A percentile compares a stretch with the other conserved stretches of the same genome.
Evolutionary conservation across 2,888 invertebrate species (phyloP).

Genomic region (Bombyx huttoni): DNA sequence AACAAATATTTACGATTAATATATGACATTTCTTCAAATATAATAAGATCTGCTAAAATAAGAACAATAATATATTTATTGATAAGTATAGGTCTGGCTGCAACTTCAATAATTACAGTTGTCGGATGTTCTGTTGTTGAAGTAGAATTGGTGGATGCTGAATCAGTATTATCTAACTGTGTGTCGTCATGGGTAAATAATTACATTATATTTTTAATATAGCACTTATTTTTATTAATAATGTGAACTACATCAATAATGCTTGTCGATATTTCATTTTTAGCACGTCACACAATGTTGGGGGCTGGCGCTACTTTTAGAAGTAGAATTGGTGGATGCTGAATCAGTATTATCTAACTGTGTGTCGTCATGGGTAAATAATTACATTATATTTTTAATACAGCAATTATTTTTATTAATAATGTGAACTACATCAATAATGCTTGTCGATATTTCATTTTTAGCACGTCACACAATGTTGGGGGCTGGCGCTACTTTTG

Average conservation of each 20-base stretch:
- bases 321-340: slow-evolving; percentile 21
- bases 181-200: slow-evolving; percentile 62
- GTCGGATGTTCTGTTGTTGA: slow-evolving; percentile 43
- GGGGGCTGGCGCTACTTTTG: slow-evolving; percentile 75
- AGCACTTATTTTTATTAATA: background rate
- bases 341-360: slow-evolving; percentile 51
- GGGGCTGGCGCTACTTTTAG: slow-evolving; percentile 71
- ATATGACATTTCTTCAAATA: slow-evolving; percentile 73
- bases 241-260: slow-evolving; percentile 1
- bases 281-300: slow-evolving; percentile 85
- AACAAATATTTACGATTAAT: slow-evolving; percentile 66
- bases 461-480: slow-evolving; percentile 84
- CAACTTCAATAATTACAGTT: slow-evolving; percentile 78
- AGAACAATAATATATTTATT: slow-evolving; percentile 78
- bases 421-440: slow-evolving; percentile 1
- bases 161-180: slow-evolving; percentile 51
- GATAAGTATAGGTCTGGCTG: slow-evolving; percentile 75
- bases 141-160: slow-evolving; percentile 21
- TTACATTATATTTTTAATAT: too few species aligned
- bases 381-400: too few species aligned
- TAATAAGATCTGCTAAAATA: slow-evolving; percentile 75
- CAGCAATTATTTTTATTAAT: slow-evolving; percentile 1
- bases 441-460: slow-evolving; percentile 22
- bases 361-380: slow-evolving; percentile 65
- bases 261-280: slow-evolving; percentile 22